Evolutionary conservation across 2,797 vertebrate species (phyloP), one percentile per base, ranked within the genome.

Genomic region (Neosilurus hyrtlii): DNA sequence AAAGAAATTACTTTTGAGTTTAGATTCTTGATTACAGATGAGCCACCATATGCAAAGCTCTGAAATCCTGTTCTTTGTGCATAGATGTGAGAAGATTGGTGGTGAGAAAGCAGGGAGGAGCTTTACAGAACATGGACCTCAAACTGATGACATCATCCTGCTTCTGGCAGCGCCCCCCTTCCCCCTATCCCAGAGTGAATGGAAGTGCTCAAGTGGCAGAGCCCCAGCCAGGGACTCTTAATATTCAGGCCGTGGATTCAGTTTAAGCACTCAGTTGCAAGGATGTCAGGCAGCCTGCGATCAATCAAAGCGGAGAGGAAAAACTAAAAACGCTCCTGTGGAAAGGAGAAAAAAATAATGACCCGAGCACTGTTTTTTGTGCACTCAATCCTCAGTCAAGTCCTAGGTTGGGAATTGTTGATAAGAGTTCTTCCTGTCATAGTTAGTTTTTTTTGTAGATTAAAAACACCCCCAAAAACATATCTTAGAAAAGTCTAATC

Each of bases 21-120:
- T 16, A 56, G 15, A 73, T 18, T 1, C 70, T 16, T 18, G 87
- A 86, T 85, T 86, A 88, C 16, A 83, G 54, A 35, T 14, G 54
- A 87, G 82, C 68, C 57, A 90, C 86, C 84, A 73, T 26, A 37
- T 75, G 84, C 82, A 86, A 89, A 76, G 86, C 86, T 91, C 90
- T 90, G 85, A 91, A 91, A 91, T 83, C 63, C n/a, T 86, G 52
- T 24, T 86, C 15, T 35, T 15, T 71, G 82, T 62, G n/a, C 86
- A 75, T 79, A 83, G 49, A 35, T 74, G 12, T 82, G 61, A 77
- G 54, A 26, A 12, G 79, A 70, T 30, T 35, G 52, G 63, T 20
- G 24, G 71, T 78, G 72, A 71, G 67, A 80, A 86, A 84, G 1
- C 75, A 61, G 87, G 80, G 35, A 43, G 65, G 70, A 79, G 37